A percentile compares a stretch with the other conserved stretches of the same genome.
Conservation (phyloP, 2,113 vertebrate species). For the Hydrolagus affinis region DNA sequence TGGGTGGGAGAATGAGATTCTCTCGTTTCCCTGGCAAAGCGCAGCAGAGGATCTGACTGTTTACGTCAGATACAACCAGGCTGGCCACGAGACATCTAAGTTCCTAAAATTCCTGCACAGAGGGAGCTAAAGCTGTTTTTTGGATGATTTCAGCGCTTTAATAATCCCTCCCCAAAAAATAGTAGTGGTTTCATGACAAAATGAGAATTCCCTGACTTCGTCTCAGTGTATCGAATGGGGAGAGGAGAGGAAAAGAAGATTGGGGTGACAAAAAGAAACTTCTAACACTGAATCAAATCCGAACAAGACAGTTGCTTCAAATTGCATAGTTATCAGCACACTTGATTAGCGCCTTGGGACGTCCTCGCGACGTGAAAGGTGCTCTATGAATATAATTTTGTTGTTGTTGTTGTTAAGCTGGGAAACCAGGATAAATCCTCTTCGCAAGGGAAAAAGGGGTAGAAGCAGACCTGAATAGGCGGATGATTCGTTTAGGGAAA, state of each 20-base stretch:
- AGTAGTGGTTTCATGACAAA: no score
- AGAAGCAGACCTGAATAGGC: no score
- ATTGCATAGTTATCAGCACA: no score
- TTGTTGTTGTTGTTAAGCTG: no score
- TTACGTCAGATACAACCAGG: neutral
- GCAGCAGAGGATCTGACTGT: neutral
- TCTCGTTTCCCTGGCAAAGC: constrained; percentile 15
- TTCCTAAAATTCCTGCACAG: neutral
- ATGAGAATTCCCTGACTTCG: neutral
- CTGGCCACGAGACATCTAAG: neutral
- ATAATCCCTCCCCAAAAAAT: neutral
- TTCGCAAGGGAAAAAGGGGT: neutral
- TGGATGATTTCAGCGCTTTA: neutral
- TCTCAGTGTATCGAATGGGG: neutral
- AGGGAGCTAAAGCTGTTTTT: neutral
- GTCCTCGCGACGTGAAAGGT: no score
- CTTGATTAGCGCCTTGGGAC: no score
- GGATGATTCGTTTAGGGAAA: no score
- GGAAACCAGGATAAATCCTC: neutral
- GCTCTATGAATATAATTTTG: no score
- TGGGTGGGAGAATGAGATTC: constrained; percentile 19
- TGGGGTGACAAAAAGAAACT: neutral
- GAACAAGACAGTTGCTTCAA: neutral
- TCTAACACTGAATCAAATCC: neutral
- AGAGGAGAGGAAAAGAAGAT: neutral